Percentiles rank a stretch among this genome's conserved stretches.
phyloP scores from a whole-genome alignment of 2,888 invertebrate genomes.

The Yponomeuta cagnagella region DNA sequence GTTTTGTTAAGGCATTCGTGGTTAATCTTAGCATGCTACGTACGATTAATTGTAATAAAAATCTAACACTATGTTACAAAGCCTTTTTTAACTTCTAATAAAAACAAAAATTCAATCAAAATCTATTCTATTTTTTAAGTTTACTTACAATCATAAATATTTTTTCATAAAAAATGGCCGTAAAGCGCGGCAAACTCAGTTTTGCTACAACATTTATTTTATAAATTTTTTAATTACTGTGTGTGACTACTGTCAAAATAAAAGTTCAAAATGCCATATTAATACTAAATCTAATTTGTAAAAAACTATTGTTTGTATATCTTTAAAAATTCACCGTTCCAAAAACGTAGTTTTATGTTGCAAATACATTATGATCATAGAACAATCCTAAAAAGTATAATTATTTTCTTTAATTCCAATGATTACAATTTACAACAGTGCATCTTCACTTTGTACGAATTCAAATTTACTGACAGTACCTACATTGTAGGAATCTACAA shows the following conservation, averaged over 20 bases:
- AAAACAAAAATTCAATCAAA: not conserved
- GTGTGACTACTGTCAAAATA: not conserved
- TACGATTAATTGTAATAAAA: not conserved
- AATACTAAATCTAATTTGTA: slow-evolving; percentile 5
- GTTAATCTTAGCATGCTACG: not conserved
- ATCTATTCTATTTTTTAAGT: not conserved
- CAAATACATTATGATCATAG: not conserved
- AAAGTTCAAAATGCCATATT: slow-evolving; percentile 8
- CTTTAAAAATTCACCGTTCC: not conserved
- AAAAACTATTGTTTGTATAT: not conserved
- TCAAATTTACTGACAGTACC: not conserved
- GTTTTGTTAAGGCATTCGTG: not conserved
- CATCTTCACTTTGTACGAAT: not conserved
- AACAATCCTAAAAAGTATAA: not conserved
- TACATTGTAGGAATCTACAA: not conserved
- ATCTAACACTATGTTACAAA: not conserved
- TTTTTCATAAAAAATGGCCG: slow-evolving; percentile 2
- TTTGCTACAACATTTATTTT: not conserved
- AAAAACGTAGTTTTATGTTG: not conserved
- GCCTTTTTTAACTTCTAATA: not conserved
- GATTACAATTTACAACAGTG: not conserved
- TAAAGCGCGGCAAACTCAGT: not conserved
- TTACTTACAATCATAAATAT: not conserved
- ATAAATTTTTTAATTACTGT: not conserved
- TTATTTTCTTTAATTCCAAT: not conserved